Conservation (phyloP, 2,113 vertebrate species). For the Excalfactoria chinensis region DNA sequence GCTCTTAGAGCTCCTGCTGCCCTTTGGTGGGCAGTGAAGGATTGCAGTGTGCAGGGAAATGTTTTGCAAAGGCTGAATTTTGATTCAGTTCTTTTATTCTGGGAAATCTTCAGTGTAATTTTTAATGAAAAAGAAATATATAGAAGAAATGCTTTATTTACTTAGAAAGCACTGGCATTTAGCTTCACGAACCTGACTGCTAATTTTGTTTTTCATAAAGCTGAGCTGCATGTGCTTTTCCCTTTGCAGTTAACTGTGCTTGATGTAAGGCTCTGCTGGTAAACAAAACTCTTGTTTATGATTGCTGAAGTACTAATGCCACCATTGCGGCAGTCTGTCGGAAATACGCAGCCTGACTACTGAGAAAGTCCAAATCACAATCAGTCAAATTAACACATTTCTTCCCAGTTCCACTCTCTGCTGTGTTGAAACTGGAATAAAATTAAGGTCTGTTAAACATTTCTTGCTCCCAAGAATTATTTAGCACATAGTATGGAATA, state of each 20-base stretch:
- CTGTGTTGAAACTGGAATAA: conserved; percentile 1
- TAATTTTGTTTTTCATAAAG: conserved; percentile 38
- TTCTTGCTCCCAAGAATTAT: not conserved
- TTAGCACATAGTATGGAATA: not conserved
- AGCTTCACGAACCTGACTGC: not conserved
- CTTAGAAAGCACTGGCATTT: not conserved
- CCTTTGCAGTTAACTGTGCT: not conserved
- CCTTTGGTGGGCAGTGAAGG: not conserved
- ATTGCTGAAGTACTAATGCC: not conserved
- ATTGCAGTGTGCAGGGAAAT: not conserved
- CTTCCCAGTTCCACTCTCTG: not conserved
- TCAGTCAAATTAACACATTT: not conserved
- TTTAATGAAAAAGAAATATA: not conserved
- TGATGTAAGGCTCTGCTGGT: not conserved
- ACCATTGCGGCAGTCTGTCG: not conserved
- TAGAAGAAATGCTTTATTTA: not conserved
- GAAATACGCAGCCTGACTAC: not conserved
- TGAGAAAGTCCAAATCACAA: conserved; percentile 7
- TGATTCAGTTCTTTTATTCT: not conserved
- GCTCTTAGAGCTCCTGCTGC: not conserved
- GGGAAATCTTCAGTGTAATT: not conserved
- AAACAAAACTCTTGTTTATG: not conserved
- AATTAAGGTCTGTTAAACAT: not conserved
- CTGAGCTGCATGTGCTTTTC: conserved; percentile 1
- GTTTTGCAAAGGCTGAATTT: not conserved